A percentile compares a stretch with the other conserved stretches of the same genome.
Conservation (phyloP, 2,113 vertebrate genomes). For the Nothoprocta pentlandii region DNA sequence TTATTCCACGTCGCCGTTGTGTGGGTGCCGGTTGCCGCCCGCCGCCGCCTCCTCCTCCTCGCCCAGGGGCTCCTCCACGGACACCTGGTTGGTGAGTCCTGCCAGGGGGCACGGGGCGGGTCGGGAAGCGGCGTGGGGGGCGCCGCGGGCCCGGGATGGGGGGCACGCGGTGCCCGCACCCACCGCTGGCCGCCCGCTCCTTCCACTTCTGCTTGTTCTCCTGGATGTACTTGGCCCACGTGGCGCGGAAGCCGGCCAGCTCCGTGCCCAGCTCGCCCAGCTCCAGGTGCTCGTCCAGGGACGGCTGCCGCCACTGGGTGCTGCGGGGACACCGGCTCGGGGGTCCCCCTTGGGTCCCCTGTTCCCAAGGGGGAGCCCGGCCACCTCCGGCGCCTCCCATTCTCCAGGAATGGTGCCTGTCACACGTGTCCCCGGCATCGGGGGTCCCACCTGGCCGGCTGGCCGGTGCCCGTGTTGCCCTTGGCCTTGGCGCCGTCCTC, state of each 20-base stretch:
- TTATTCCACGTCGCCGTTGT: constrained; percentile 82
- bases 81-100: constrained; percentile 85
- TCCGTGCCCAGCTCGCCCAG: constrained; percentile 89
- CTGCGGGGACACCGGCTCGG: constrained; percentile 41
- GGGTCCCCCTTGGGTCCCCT: fast-evolving
- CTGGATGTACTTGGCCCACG: constrained; percentile 91
- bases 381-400: background rate
- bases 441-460: constrained; percentile 22
- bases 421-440: too few relatives aligned
- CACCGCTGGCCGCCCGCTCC: constrained; percentile 88
- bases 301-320: constrained; percentile 89
- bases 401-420: too few relatives aligned
- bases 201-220: constrained; percentile 97
- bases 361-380: too few relatives aligned
- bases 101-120: background rate
- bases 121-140: too few relatives aligned
- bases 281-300: constrained; percentile 87
- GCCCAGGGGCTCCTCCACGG: constrained; percentile 79
- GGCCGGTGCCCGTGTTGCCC: constrained; percentile 10
- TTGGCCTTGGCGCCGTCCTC: constrained; percentile 87
- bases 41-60: constrained; percentile 71
- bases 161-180: background rate
- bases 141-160: too few relatives aligned
- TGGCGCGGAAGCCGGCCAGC: constrained; percentile 89
- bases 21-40: constrained; percentile 54